A percentile compares a stretch with the other conserved stretches of the same genome.
Evolutionary conservation across 2,888 invertebrate genomes (phyloP).

Genomic region (Muscina levida): DNA sequence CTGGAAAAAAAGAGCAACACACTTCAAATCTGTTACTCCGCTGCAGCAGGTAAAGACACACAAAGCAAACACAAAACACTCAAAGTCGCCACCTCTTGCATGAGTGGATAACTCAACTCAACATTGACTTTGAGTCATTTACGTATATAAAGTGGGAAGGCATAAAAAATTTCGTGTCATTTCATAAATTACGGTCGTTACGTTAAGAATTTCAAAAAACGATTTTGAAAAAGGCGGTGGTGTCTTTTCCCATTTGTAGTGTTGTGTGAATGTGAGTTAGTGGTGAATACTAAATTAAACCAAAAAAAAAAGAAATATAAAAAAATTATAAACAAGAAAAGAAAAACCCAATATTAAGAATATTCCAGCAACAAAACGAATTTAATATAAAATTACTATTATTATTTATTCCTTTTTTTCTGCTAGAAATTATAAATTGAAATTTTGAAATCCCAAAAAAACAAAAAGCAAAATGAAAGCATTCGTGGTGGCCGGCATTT

Average conservation of each 20-base stretch:
- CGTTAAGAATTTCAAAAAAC: conserved; percentile 65
- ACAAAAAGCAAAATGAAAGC: conserved; percentile 74
- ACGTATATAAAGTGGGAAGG: conserved; percentile 77
- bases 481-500: conserved; percentile 80
- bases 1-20: conserved; percentile 32
- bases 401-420: conserved; percentile 25
- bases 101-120: conserved; percentile 37
- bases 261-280: not conserved
- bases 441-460: conserved; percentile 42
- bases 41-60: too few species aligned
- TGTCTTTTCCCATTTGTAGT: conserved; percentile 6
- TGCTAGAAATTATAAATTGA: conserved; percentile 36
- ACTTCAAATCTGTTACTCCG: not conserved
- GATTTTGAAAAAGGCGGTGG: conserved; percentile 19
- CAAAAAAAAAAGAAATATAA: conserved; percentile 54
- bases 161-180: conserved; percentile 77
- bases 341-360: too few species aligned
- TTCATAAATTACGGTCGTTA: conserved; percentile 72
- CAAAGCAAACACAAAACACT: conserved; percentile 54
- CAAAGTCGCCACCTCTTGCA: conserved; percentile 30
- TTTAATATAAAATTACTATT: conserved; percentile 38
- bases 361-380: conserved; percentile 13
- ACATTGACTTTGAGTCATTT: conserved; percentile 52
- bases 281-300: conserved; percentile 35
- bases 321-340: too few species aligned